Evolutionary conservation across 2,797 vertebrate genomes (phyloP), one percentile per base, ranked within the genome.

Genomic region (Furcifer pardalis): DNA sequence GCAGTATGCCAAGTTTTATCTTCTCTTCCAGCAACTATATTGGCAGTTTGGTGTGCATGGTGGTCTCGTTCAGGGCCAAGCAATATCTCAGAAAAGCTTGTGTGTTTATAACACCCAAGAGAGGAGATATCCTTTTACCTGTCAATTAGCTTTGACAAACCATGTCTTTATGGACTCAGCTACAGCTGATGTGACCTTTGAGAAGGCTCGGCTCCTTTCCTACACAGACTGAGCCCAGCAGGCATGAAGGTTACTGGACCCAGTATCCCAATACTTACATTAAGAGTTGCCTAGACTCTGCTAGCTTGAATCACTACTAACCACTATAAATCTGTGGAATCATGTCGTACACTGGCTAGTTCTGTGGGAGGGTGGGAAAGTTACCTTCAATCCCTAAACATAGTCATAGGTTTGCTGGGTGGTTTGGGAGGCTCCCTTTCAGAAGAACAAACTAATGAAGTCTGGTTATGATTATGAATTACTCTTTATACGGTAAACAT

Each of bases 31-130:
- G 65, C 62, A 69, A 77, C 27, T 46, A 44, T 71, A 40, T 32
- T 62, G 62, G 62, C n/a, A n/a, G 30, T 17, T 32, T 72, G 21
- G 52, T 59, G 60, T 42, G 40, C 30, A 56, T 46, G 40, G 69
- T 30, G 17, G 69, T 83, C 69, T 44, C 62, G 76, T 19, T n/a
- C 27, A 60, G 49, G 82, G 21, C 71, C 66, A 75, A n/a, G 32
- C n/a, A 63, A 69, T 75, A 27, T 40, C 49, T 71, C 65, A 79
- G 81, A 60, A 83, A 60, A 79, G 49, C 44, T 59, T 76, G 40
- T 49, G 77, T 71, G 56, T 84, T 84, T 87, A 79, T 69, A 79
- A 83, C 65, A 60, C 79, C 79, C 79, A 81, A 69, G 86, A 79
- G 82, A 66, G 76, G 76, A 62, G 76, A 86, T 81, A 81, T 86